These are phyloP conservation scores for Alloplasta piceator DNA, from an alignment of 2,888 invertebrate species.

Conservation along the genomic window DNA sequence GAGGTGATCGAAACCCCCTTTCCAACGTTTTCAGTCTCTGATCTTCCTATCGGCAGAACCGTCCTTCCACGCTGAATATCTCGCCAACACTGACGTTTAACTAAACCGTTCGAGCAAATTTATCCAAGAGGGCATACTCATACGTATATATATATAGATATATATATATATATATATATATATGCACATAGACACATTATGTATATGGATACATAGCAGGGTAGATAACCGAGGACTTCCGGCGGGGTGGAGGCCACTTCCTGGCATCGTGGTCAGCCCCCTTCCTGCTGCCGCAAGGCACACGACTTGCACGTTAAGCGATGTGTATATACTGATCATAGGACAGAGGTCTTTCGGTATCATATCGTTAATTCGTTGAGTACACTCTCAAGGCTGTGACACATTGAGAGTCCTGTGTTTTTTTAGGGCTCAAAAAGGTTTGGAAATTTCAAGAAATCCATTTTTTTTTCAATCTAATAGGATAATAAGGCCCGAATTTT, in stretches of 20 bases:
- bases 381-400: conserved; percentile 7
- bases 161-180: no score
- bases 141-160: no score
- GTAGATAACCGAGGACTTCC: conserved; percentile 61
- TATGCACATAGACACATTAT: no score
- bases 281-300: conserved; percentile 20
- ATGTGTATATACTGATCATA: conserved; percentile 12
- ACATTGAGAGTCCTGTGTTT: not conserved
- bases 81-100: conserved; percentile 9
- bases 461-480: no score
- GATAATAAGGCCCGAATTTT: no score
- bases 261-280: conserved; percentile 39
- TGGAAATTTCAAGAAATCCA: no score
- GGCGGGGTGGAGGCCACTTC: conserved; percentile 48
- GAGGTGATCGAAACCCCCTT: conserved; percentile 7
- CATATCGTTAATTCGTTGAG: conserved; percentile 30
- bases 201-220: not conserved
- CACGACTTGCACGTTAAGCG: conserved; percentile 18
- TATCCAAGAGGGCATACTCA: conserved; percentile 36
- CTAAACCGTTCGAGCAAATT: conserved; percentile 30
- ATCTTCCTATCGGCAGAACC: conserved; percentile 12
- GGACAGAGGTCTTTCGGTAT: not conserved
- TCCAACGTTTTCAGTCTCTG: conserved; percentile 19
- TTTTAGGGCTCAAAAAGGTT: no score
- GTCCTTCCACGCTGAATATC: conserved; percentile 1